Percentiles rank a stretch among this genome's conserved stretches.
Evolutionary conservation across 2,113 vertebrate species (phyloP).

Genomic region (human): GRCh38 chr19:47798501-47799000

Average conservation of each 20-base stretch:
- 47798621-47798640: background rate
- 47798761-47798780: background rate
- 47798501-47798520: background rate
- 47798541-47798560: background rate
- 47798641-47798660: rapidly evolving
- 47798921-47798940: background rate
- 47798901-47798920: background rate
- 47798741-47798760: background rate
- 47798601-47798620: background rate
- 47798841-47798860: background rate
- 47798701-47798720: background rate
- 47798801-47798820: background rate
- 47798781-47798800: background rate
- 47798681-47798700: background rate
- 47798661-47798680: background rate
- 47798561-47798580: background rate
- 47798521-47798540: background rate
- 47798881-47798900: background rate
- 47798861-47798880: background rate
- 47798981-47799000: background rate
- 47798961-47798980: background rate
- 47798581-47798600: rapidly evolving
- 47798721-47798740: background rate
- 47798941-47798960: background rate
- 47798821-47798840: background rate